Evolutionary conservation across 2,113 vertebrate species (phyloP), one percentile per base, ranked within the genome.

Genomic region (Chunga burmeisteri): DNA sequence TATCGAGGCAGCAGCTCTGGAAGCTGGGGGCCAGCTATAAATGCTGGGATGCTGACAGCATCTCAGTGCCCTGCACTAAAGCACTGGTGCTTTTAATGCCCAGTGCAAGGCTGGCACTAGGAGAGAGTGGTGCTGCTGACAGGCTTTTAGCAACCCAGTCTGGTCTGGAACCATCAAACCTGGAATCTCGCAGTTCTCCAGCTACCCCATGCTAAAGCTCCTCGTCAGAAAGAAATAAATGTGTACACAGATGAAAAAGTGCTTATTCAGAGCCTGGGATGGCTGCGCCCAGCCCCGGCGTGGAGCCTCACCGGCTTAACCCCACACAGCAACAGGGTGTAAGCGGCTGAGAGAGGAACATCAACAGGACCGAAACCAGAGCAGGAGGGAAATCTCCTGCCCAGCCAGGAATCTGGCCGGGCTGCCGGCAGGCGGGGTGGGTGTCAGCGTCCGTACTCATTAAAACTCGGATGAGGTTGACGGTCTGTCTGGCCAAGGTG

Each of bases 41-140:
- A 19, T 0, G 8, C 14, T 4, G 42, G 65, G 73, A 26, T 16
- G 38, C 29, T 42, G 68, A 25, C 23, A 15, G 49, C 42, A 6
- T 13, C 56, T 21, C 1, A 0, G 16, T 23, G 56, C n/a, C 34
- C 53, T 9, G 27, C 23, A 3, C 7, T 0, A 17, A 10, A 29
- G 2, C 18, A 14, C 7, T 0, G 0, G 2, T 0, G 58, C 0
- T 26, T 34, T 49, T 30, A 11, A 7, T 3, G 29, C 59, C 75
- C 0, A 0, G 2, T 16, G 17, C 16, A 2, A 6, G 16, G 70
- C 40, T 68, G 89, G 63, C 9, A 9, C 23, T 8, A 6, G 52
- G 42, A 34, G 52, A 30, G 7, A 30, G 38, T 0, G 5, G 9
- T 16, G 53, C 49, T 89, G 58, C 40, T 21, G 21, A 5, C 53